These are phyloP conservation scores for Arion vulgaris DNA, from an alignment of 1,140 invertebrate species.

Conservation along the genomic window DNA sequence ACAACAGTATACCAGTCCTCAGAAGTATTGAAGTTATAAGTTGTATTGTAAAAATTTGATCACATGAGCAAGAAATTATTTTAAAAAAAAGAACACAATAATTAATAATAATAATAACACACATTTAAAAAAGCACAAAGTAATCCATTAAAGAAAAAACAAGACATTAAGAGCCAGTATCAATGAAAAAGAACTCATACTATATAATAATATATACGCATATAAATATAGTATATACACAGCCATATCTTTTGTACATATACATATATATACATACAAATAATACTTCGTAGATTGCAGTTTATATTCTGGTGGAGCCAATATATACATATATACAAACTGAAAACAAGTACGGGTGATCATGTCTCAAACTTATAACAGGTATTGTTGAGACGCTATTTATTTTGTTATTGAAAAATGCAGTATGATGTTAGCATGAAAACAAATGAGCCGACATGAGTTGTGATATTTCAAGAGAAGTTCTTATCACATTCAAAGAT, in stretches of 20 bases:
- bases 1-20: too few species aligned
- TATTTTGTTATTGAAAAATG: neutral
- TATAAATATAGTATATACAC: neutral
- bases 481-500: neutral
- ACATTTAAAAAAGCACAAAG: too few species aligned
- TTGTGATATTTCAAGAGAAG: neutral
- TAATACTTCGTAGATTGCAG: neutral
- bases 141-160: neutral
- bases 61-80: neutral
- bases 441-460: neutral
- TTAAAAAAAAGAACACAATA: neutral
- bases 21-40: too few species aligned
- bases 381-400: neutral
- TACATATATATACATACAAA: neutral
- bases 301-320: neutral
- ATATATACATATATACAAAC: neutral
- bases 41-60: neutral
- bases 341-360: neutral
- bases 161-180: too few species aligned
- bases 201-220: neutral
- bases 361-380: neutral
- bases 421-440: neutral
- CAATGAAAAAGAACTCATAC: neutral
- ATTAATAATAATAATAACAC: neutral
- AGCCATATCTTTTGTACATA: too few species aligned